Percentiles rank a stretch among this genome's conserved stretches.
These are phyloP conservation scores for Sorex araneus DNA, from an alignment of 2,113 vertebrate species.

Conservation along the genomic window DNA sequence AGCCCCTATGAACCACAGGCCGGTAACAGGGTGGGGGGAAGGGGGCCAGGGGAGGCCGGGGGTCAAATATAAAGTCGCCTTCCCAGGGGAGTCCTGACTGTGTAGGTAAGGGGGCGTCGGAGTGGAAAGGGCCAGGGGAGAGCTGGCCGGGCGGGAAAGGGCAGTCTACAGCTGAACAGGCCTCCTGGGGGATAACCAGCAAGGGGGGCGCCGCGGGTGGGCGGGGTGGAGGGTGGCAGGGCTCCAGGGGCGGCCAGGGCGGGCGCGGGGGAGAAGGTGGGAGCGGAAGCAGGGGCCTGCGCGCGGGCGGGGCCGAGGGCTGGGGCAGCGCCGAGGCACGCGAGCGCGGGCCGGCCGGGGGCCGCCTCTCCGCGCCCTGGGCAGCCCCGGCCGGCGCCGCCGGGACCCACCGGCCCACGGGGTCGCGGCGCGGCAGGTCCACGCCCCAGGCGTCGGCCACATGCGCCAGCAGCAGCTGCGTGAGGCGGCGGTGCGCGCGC, in stretches of 20 bases:
- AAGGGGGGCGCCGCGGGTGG: neutral
- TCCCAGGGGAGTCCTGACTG: conserved; percentile 32
- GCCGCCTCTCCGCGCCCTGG: neutral
- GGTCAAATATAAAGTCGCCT: neutral
- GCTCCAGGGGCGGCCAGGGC: neutral
- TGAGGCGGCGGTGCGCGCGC: conserved; percentile 90
- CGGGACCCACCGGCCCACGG: fast-evolving
- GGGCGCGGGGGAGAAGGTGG: neutral
- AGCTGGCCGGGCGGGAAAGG: neutral
- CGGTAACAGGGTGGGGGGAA: neutral
- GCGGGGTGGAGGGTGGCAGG: neutral
- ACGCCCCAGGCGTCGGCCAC: conserved; percentile 92
- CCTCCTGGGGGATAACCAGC: neutral
- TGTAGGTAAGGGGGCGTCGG: neutral
- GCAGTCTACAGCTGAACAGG: conserved; percentile 36
- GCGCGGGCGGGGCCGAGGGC: fast-evolving
- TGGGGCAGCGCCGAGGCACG: fast-evolving
- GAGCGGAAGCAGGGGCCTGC: neutral
- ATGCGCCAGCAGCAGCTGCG: conserved; percentile 90
- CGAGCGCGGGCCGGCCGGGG: fast-evolving
- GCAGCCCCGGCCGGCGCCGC: fast-evolving
- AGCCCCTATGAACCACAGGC: conserved; percentile 66
- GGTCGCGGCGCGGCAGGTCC: conserved; percentile 55
- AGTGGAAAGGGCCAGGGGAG: neutral
- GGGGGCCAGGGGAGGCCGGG: neutral